Evolutionary conservation across 2,113 vertebrate genomes (phyloP), one percentile per base, ranked within the genome.

Genomic region (Alosa alosa): DNA sequence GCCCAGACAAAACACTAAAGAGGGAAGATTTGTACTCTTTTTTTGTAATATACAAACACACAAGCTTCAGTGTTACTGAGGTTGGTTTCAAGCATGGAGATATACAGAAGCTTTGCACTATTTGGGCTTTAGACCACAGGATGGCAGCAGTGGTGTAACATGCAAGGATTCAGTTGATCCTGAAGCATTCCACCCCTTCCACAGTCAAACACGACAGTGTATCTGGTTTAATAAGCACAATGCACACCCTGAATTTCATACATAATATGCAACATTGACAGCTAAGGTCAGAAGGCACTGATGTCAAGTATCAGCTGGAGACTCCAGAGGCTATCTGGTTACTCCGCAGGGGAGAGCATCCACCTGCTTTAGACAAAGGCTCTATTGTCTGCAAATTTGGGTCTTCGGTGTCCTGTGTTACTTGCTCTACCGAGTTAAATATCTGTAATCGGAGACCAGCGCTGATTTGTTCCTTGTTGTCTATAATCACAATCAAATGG

Each of bases 121-220:
- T 75, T 0, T 75, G 13, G 68, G 31, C 9, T 31, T 39, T 75
- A 75, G 68, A 13, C 68, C 68, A 75, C 68, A 75, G 25, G 68
- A 36, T 75, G 68, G 68, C 68, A 75, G 68, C 13, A 75, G 68
- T 75, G 68, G 31, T 75, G 68, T 75, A 39, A 75, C 8, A 75
- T 17, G n/a, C 31, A 75, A 36, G 4, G 9, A 39, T 1, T 75
- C 22, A 13, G 7, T 39, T 75, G 31, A 36, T 31, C 11, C 13
- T 13, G 64, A 72, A 13, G n/a, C 64, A 7, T 31, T 72, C n/a
- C 4, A 31, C 68, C 39, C 11, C 68, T 1, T 75, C 31, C 11
- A 4, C 31, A 75, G 9, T 15, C 68, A 11, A 75, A 75, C 25
- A 11, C 64, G 2, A 11, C 64, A 25, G 25, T 68, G 11, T 9